Percentiles rank a stretch among this genome's conserved stretches.
phyloP scores from a whole-genome alignment of 1,140 invertebrate genomes.

The Cydia splendana region DNA sequence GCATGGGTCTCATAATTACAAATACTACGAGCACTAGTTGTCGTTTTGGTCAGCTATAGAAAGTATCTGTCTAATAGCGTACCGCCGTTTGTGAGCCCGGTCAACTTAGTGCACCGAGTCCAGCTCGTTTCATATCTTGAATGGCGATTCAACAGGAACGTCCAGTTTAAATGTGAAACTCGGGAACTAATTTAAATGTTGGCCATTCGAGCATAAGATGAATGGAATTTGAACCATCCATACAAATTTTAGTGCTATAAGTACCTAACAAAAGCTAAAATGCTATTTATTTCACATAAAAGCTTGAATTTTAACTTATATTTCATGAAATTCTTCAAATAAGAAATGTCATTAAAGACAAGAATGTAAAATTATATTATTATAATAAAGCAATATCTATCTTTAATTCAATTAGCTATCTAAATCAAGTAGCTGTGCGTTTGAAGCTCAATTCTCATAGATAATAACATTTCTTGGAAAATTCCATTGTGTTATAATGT shows the following conservation, averaged over 20 bases:
- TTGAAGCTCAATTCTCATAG: neutral
- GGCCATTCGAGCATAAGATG: neutral
- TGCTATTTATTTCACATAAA: too few relatives aligned
- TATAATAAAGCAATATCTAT: too few relatives aligned
- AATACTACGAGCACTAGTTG: neutral
- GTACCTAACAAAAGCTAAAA: too few relatives aligned
- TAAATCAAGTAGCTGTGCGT: neutral
- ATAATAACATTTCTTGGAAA: neutral
- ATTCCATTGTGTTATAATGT: neutral
- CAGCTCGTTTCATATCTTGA: slow-evolving; percentile 1
- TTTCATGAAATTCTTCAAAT: neutral
- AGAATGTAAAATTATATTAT: too few relatives aligned
- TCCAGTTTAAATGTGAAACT: slow-evolving; percentile 8
- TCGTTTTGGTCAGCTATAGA: neutral
- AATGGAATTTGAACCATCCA: neutral
- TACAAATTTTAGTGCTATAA: neutral
- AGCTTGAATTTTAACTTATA: too few relatives aligned
- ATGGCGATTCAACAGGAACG: slow-evolving; percentile 15
- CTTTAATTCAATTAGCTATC: too few relatives aligned
- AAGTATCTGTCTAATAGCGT: slow-evolving; percentile 1
- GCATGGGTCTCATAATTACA: neutral
- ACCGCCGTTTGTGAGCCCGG: neutral
- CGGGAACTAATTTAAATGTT: slow-evolving; percentile 10
- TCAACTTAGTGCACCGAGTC: neutral
- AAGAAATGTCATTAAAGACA: neutral